phyloP scores from a whole-genome alignment of 37 sponge, comb jelly and placozoan species.

The Oscarella lobularis region DNA sequence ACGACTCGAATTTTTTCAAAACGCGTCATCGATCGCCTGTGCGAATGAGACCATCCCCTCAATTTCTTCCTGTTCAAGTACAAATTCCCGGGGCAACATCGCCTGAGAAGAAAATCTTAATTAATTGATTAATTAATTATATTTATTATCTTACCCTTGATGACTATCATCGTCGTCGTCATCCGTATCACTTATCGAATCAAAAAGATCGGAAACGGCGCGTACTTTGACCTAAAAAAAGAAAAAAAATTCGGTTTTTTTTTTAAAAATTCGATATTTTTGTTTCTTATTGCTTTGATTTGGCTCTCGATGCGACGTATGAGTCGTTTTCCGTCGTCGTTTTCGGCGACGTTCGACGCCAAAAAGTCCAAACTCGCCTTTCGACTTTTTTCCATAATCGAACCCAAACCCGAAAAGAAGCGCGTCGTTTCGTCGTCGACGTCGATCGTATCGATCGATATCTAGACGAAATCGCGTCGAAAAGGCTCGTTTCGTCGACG shows the following conservation, averaged over 20 bases:
- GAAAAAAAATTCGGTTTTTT: not conserved
- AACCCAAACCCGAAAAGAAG: no score
- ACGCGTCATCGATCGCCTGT: not conserved
- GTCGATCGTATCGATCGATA: no score
- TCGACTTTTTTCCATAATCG: not conserved
- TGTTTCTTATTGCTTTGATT: not conserved
- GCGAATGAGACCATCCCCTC: constrained; percentile 20
- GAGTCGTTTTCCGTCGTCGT: not conserved
- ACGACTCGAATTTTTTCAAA: not conserved
- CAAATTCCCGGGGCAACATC: no score
- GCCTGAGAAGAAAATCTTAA: no score
- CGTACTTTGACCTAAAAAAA: not conserved
- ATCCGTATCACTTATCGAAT: no score
- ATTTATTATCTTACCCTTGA: no score
- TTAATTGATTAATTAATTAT: no score
- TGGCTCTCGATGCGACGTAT: not conserved
- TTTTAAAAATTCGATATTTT: not conserved
- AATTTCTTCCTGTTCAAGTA: not conserved
- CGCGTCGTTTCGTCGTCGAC: no score
- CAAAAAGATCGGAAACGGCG: not conserved
- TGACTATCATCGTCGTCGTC: no score
- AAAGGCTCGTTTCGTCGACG: no score
- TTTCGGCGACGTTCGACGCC: not conserved
- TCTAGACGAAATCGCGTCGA: no score
- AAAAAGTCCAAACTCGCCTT: not conserved